These are phyloP conservation scores for Scophthalmus maximus DNA, from an alignment of 2,113 vertebrate genomes.

Conservation along the genomic window DNA sequence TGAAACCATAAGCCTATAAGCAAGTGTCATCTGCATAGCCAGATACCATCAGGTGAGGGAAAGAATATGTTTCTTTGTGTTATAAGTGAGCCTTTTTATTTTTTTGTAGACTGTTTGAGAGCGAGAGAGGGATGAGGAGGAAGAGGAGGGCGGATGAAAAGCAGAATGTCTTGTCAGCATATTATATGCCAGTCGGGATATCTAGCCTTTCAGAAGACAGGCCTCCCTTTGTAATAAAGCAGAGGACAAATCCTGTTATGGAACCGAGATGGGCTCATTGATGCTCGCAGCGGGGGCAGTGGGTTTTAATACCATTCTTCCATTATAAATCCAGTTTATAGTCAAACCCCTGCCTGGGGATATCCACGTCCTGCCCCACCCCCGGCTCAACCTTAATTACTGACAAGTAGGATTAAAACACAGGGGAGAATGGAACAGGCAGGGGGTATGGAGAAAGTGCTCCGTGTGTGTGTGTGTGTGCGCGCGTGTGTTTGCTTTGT, in stretches of 20 bases:
- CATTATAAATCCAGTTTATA: conserved; percentile 93
- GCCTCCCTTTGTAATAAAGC: conserved; percentile 87
- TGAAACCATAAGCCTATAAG: neutral
- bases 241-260: conserved; percentile 91
- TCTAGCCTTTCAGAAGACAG: conserved; percentile 78
- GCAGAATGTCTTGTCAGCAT: conserved; percentile 81
- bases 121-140: conserved; percentile 11
- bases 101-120: too few relatives aligned
- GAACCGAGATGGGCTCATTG: conserved; percentile 87
- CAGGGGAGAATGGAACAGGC: conserved; percentile 68
- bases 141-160: conserved; percentile 48
- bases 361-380: conserved; percentile 77
- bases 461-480: neutral
- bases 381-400: conserved; percentile 90
- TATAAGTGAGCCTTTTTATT: too few relatives aligned
- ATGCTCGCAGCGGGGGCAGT: conserved; percentile 86
- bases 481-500: conserved; percentile 40
- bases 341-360: conserved; percentile 83
- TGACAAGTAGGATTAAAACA: conserved; percentile 91
- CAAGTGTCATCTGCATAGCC: neutral
- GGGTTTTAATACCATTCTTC: conserved; percentile 88
- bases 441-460: conserved; percentile 44
- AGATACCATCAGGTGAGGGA: too few relatives aligned
- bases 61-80: too few relatives aligned
- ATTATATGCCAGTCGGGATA: conserved; percentile 77